Percentiles rank a stretch among this genome's conserved stretches.
Conservation (phyloP, 2,888 invertebrate genomes). For the Physocephala rufipes region DNA sequence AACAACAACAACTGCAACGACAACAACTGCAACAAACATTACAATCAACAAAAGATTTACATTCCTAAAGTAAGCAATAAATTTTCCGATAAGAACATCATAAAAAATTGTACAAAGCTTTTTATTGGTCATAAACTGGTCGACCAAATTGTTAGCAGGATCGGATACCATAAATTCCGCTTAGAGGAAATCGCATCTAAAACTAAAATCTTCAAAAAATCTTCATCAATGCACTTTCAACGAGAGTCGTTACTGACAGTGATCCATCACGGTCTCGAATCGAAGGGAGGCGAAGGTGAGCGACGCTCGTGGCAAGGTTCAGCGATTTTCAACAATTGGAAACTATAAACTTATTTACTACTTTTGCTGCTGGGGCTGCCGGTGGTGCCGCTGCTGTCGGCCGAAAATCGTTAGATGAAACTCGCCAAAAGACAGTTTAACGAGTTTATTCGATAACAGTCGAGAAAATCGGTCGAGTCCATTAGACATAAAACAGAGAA, state of each 20-base stretch:
- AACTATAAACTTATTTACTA: slow-evolving; percentile 3
- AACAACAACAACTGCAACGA: not conserved
- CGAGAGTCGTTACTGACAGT: not conserved
- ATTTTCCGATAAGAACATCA: slow-evolving; percentile 30
- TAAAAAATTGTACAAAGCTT: slow-evolving; percentile 23
- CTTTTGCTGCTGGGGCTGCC: not conserved
- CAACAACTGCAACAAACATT: not conserved
- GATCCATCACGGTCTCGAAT: not conserved
- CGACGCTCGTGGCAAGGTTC: not conserved
- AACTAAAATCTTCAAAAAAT: not conserved
- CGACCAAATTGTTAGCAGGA: slow-evolving; percentile 12
- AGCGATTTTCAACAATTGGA: not conserved
- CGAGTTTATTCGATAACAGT: slow-evolving; percentile 3
- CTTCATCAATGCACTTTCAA: not conserved
- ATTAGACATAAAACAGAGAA: not conserved
- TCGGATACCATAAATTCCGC: slow-evolving; percentile 5
- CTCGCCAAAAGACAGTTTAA: not conserved
- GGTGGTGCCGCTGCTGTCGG: not conserved
- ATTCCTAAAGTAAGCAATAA: slow-evolving; percentile 34
- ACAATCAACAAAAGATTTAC: not conserved
- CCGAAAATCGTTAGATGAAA: not conserved
- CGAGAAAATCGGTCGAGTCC: not conserved
- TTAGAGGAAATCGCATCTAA: not conserved
- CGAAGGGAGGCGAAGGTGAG: not conserved
- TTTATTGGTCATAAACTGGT: slow-evolving; percentile 32